Percentiles rank a stretch among this genome's conserved stretches.
Evolutionary conservation across 2,888 invertebrate genomes (phyloP).

Genomic region (Lumbricus terrestris): DNA sequence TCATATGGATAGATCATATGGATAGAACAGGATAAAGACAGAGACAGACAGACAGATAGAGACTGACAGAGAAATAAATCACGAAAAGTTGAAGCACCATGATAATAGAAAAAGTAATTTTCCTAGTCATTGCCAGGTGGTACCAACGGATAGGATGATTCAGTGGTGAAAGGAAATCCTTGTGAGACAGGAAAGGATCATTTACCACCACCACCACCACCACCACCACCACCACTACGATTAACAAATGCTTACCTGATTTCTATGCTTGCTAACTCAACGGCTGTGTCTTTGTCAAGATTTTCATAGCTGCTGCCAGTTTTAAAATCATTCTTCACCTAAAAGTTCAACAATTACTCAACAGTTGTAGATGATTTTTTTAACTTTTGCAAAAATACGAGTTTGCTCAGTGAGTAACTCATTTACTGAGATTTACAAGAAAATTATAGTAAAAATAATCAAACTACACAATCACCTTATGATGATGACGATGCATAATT

Average conservation of each 20-base stretch:
- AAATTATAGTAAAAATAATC: neutral
- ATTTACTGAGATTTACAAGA: neutral
- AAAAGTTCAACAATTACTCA: neutral
- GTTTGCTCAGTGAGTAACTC: neutral
- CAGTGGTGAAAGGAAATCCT: conserved; percentile 3
- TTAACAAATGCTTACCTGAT: neutral
- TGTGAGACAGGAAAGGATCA: neutral
- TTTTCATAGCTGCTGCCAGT: neutral
- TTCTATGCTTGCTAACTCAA: neutral
- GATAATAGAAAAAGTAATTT: neutral
- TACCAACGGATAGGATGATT: neutral
- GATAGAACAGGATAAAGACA: neutral
- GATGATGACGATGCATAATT: too few relatives aligned
- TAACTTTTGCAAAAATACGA: neutral
- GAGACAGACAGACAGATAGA: neutral
- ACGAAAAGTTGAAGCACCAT: neutral
- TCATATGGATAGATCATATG: neutral
- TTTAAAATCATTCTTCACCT: neutral
- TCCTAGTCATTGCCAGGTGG: neutral
- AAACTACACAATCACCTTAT: neutral
- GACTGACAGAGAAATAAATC: too few relatives aligned
- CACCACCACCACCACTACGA: neutral
- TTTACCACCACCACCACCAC: neutral
- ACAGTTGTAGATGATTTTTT: neutral
- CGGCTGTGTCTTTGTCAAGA: neutral